phyloP scores from a whole-genome alignment of 2,888 invertebrate species.

The Encarsia formosa region DNA sequence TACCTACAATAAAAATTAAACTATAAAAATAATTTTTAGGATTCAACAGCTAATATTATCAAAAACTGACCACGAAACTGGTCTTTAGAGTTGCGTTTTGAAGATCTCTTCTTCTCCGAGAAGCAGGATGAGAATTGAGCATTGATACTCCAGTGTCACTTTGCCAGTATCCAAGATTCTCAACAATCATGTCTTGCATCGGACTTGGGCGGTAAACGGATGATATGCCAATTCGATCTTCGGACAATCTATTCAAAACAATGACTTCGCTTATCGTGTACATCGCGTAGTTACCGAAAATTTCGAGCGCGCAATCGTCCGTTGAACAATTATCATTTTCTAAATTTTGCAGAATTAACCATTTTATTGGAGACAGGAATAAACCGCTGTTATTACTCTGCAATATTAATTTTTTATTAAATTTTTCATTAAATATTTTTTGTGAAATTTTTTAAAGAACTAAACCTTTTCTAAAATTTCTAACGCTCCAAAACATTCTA shows the following conservation, averaged over 20 bases:
- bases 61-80: conserved; percentile 35
- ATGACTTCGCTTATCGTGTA: conserved; percentile 43
- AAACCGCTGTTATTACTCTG: conserved; percentile 37
- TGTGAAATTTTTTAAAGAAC: background rate
- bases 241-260: conserved; percentile 26
- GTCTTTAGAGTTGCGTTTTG: conserved; percentile 36
- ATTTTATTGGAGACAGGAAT: conserved; percentile 38
- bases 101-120: conserved; percentile 38
- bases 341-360: conserved; percentile 38
- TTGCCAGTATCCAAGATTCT: conserved; percentile 41
- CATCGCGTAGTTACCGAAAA: conserved; percentile 30
- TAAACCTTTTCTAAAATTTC: conserved; percentile 34
- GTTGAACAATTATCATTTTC: conserved; percentile 2
- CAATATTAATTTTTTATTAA: background rate
- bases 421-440: background rate
- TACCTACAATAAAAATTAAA: background rate
- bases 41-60: background rate
- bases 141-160: conserved; percentile 27
- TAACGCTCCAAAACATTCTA: conserved; percentile 36
- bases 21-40: background rate
- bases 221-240: conserved; percentile 28
- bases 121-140: conserved; percentile 27
- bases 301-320: background rate
- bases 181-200: conserved; percentile 30
- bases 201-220: conserved; percentile 40